phyloP scores from a whole-genome alignment of 2,113 vertebrate genomes.

The Ceyx melanurus region DNA sequence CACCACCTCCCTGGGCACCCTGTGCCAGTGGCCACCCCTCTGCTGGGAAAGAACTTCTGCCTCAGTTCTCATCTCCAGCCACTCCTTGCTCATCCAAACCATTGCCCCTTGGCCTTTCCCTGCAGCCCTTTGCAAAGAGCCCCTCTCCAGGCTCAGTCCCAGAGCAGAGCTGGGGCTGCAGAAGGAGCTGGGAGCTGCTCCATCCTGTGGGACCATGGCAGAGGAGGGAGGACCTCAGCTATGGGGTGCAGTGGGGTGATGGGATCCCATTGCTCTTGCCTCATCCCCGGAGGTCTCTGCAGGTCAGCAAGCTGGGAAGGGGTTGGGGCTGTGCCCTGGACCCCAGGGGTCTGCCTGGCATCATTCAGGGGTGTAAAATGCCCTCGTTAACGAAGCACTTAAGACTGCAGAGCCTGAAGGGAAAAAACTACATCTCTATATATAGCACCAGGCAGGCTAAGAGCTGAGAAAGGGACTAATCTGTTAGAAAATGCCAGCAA shows the following conservation, averaged over 20 bases:
- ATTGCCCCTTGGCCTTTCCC: too few relatives aligned
- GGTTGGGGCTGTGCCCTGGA: background rate
- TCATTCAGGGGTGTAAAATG: background rate
- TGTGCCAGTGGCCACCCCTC: background rate
- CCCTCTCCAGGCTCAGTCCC: background rate
- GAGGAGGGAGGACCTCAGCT: too few relatives aligned
- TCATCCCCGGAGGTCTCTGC: background rate
- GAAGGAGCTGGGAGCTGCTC: background rate
- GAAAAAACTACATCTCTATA: background rate
- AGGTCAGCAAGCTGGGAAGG: background rate
- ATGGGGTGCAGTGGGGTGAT: background rate
- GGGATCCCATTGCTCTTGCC: accelerated
- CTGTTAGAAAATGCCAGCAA: background rate
- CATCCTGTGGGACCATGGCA: background rate
- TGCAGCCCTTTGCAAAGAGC: too few relatives aligned
- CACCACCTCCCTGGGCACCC: too few relatives aligned
- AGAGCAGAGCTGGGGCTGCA: background rate
- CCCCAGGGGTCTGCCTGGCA: background rate
- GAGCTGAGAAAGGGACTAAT: background rate
- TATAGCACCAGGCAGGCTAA: background rate
- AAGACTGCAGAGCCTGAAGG: background rate
- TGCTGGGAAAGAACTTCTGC: too few relatives aligned
- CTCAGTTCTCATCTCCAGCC: too few relatives aligned
- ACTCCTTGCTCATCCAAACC: too few relatives aligned
- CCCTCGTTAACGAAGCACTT: background rate